These are phyloP conservation scores for Ranitomeya imitator DNA, from an alignment of 2,113 vertebrate species.

Conservation along the genomic window DNA sequence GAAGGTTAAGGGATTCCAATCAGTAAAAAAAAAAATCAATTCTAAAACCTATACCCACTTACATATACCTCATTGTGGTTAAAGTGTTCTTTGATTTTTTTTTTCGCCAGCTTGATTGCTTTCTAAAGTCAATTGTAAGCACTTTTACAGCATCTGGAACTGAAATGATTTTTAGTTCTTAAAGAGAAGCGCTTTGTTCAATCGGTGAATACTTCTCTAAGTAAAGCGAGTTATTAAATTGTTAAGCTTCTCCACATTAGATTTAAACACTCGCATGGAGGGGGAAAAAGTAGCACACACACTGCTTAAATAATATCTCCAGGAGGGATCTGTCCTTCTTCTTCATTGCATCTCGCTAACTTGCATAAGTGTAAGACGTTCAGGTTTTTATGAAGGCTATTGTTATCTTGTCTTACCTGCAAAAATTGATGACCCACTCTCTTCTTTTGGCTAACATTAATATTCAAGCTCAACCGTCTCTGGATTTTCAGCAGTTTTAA, in stretches of 20 bases:
- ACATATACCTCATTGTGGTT: conserved; percentile 61
- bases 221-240: conserved; percentile 48
- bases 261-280: conserved; percentile 53
- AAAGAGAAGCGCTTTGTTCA: conserved; percentile 59
- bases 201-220: conserved; percentile 45
- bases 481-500: not conserved
- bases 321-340: conserved; percentile 25
- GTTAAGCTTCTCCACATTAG: conserved; percentile 60
- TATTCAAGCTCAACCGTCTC: not conserved
- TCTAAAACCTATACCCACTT: conserved; percentile 62
- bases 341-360: not conserved
- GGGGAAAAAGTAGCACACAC: conserved; percentile 29
- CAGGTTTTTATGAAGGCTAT: not conserved
- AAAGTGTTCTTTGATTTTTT: conserved; percentile 60
- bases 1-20: conserved; percentile 54
- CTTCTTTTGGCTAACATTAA: conserved; percentile 1
- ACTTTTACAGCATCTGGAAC: conserved; percentile 52
- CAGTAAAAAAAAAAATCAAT: conserved; percentile 41
- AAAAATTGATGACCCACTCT: conserved; percentile 17
- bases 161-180: conserved; percentile 52
- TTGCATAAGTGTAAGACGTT: not conserved
- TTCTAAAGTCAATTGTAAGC: conserved; percentile 60
- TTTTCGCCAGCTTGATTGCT: conserved; percentile 37
- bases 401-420: conserved; percentile 5
- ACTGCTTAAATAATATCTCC: conserved; percentile 39